Base-by-base conservation (phyloP, 2,797 vertebrate genomes). In the Mionectes olivaceus region DNA sequence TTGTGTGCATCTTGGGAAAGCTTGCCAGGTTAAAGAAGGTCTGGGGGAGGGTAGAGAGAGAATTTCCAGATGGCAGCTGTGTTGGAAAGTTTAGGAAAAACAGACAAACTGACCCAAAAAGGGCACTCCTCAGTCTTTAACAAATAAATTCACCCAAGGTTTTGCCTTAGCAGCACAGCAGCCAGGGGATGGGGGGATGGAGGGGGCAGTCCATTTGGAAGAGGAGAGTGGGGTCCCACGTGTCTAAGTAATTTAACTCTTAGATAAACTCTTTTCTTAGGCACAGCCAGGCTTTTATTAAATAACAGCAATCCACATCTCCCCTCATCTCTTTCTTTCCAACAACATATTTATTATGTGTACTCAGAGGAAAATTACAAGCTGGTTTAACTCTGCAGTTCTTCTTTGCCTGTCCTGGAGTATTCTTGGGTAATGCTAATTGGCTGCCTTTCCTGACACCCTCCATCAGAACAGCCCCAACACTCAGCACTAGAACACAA, bases 321-420 rank as follows among this genome's bases (percentile, higher is more conserved):
- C 83, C 59, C 30, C 56, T 81, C 73, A 22, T 53, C 37, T 28
- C 27, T 53, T 93, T 77, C 77, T 84, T 86, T 87, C 11, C 2
- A 91, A 69, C 50, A 73, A 87, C 32, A 53, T 81, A 94, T 90
- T 89, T 91, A 79, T 94, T 94, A 63, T 55, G 71, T 57, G 88
- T 68, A 52, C 53, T 89, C 63, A 83, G 89, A 95, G 53, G 80
- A 94, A 96, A 94, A 94, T 88, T 83, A 90, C 76, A 86, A 78
- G 69, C 59, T 81, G 44, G 13, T 81, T 93, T 69, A 69, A 88
- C 55, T 52, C 74, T 70, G 83, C 33, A 79, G 70, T 27, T 91
- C 24, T 70, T 63, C 89, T 96, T 94, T 93, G 95, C 96, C 89
- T 90, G 55, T 76, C 64, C 27, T 87, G 53, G 46, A 91, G 57